phyloP scores from a whole-genome alignment of 2,797 vertebrate species.

The Otolemur crassicaudatus region DNA sequence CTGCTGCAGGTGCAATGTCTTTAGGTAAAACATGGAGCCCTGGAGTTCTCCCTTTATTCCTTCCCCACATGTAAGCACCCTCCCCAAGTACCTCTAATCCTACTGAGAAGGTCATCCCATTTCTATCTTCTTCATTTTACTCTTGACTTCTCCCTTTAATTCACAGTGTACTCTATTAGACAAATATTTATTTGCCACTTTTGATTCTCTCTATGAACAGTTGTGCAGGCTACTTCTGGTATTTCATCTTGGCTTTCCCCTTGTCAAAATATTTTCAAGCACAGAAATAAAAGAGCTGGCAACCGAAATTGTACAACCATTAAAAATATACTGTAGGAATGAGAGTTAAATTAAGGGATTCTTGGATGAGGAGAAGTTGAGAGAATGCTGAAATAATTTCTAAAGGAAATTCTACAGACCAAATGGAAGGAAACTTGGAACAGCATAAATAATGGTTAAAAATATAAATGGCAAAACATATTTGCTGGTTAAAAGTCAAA shows the following conservation, averaged over 20 bases:
- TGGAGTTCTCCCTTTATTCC: background rate
- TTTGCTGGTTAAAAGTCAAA: conserved; percentile 8
- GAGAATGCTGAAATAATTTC: background rate
- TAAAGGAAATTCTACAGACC: conserved; percentile 9
- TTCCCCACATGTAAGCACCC: background rate
- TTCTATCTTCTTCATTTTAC: background rate
- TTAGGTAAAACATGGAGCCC: background rate
- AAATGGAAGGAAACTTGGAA: background rate
- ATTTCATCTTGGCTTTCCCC: background rate
- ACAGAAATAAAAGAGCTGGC: background rate
- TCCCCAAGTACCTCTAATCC: background rate
- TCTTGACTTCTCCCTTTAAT: background rate
- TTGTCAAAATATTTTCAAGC: background rate
- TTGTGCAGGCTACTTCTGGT: background rate
- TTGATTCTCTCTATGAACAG: background rate
- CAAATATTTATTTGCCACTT: background rate
- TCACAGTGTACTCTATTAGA: background rate
- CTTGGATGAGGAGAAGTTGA: background rate
- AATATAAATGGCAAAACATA: background rate
- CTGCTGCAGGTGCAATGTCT: background rate
- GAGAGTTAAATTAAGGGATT: background rate
- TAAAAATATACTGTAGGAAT: background rate
- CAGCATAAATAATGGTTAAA: background rate
- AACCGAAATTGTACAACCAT: background rate
- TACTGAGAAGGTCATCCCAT: background rate